Evolutionary conservation across 2,888 invertebrate species (phyloP), one percentile per base, ranked within the genome.

Genomic region (Orchestes rusci): DNA sequence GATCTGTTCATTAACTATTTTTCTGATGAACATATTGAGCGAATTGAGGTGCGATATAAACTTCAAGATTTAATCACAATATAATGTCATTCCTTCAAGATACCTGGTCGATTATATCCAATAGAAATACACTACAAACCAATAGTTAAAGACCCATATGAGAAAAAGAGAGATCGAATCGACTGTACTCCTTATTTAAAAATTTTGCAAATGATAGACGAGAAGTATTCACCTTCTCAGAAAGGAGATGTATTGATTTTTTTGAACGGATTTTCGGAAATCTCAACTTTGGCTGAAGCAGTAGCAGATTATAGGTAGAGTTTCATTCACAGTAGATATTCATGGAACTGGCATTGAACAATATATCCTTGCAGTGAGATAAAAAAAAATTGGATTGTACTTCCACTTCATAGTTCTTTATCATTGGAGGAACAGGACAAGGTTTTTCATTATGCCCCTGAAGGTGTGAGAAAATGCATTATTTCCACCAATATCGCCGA

Each of bases 401-500:
- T 99, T 41, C 86, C 93, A 0, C 70, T 99, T 16, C 97, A 99
- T 62, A 93, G 94, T 65, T 85, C 91, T 0, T 67, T 99, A 43
- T 92, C 95, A 0, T 75, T 97, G 1, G 80, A 82, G 39, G 96
- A 99, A 61, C 99, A 99, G 69, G 96, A 99, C 65, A 95, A 93
- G 73, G 95, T 59, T 4, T 99, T 99, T 64, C 93, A 96, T 63
- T 89, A 92, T 61, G 82, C 96, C 1, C 96, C 96, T 1, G 90
- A 93, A 42, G 91, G 94, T 3, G 80, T 92, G 2, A 76, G 99
- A 40, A 99, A 99, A 66, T 97, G 96, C 66, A 92, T 99, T 48
- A 82, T 99, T 1, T 91, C 95, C 0, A 99, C 99, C 1, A 99
- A 99, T 63, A 97, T 99, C 45, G 96, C 99, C 0, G 99, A 99